These are phyloP conservation scores for Pitangus sulphuratus DNA, from an alignment of 2,797 vertebrate genomes.

Conservation along the genomic window DNA sequence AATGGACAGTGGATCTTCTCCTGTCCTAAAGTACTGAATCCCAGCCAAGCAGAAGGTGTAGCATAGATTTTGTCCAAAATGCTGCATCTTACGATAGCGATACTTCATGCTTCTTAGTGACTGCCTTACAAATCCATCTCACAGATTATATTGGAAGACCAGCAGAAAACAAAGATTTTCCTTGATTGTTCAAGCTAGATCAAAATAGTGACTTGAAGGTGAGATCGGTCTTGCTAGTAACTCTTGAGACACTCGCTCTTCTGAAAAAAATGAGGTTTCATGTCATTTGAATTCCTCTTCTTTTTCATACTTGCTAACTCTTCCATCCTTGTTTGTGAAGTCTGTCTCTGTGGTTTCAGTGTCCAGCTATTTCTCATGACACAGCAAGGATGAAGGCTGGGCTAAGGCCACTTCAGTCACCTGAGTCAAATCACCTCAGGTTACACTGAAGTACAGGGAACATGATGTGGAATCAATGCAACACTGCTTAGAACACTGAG, in stretches of 20 bases:
- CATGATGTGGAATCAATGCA: background rate
- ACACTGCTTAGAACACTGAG: conserved; percentile 10
- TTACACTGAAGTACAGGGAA: background rate
- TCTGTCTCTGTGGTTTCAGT: background rate
- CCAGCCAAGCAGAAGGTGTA: background rate
- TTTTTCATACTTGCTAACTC: background rate
- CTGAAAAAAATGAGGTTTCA: background rate
- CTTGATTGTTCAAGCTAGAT: background rate
- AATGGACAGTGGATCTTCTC: background rate
- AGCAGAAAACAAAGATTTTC: background rate
- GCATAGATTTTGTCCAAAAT: background rate
- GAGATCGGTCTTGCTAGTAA: background rate
- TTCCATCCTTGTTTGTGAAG: background rate
- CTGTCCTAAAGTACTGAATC: background rate
- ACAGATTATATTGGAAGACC: background rate
- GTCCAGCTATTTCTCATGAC: conserved; percentile 5
- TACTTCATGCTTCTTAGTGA: background rate
- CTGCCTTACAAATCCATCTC: background rate
- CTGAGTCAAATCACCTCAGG: conserved; percentile 37
- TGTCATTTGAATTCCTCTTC: background rate
- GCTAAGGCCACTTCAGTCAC: background rate
- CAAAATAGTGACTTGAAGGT: background rate
- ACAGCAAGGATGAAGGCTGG: background rate
- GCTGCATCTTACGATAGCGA: background rate
- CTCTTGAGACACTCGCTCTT: background rate